Evolutionary conservation across 2,797 vertebrate species (phyloP).

Genomic region (Phaenicophaeus curvirostris): DNA sequence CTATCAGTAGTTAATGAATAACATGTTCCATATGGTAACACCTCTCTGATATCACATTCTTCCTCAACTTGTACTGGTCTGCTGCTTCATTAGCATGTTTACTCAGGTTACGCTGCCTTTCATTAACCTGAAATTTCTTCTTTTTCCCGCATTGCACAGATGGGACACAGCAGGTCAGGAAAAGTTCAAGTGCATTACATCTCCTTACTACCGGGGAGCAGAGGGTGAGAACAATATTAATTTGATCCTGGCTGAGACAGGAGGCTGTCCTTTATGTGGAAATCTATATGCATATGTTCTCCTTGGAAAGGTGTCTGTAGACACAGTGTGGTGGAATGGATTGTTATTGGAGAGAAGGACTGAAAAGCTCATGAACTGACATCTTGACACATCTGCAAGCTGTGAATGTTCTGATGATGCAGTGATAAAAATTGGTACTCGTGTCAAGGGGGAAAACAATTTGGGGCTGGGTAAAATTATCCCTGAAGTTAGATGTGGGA

Average conservation of each 20-base stretch:
- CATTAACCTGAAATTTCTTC: conserved; percentile 37
- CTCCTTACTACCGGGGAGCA: conserved; percentile 90
- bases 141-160: conserved; percentile 66
- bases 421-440: neutral
- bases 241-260: neutral
- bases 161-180: conserved; percentile 97
- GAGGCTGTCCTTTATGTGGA: neutral
- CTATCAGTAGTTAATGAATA: conserved; percentile 33
- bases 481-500: neutral
- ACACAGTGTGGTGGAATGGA: neutral
- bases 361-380: neutral
- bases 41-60: conserved; percentile 38
- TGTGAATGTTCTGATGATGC: neutral
- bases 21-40: conserved; percentile 52
- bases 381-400: neutral
- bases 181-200: conserved; percentile 94
- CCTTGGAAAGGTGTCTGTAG: neutral
- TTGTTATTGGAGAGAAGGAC: neutral
- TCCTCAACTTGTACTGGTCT: conserved; percentile 4
- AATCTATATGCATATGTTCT: neutral
- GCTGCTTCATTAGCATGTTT: conserved; percentile 32
- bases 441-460: neutral
- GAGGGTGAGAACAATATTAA: conserved; percentile 80
- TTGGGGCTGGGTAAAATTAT: neutral
- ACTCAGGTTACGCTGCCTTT: neutral